Conservation (phyloP, 2,888 invertebrate genomes). For the Aleiodes leptofemur region DNA sequence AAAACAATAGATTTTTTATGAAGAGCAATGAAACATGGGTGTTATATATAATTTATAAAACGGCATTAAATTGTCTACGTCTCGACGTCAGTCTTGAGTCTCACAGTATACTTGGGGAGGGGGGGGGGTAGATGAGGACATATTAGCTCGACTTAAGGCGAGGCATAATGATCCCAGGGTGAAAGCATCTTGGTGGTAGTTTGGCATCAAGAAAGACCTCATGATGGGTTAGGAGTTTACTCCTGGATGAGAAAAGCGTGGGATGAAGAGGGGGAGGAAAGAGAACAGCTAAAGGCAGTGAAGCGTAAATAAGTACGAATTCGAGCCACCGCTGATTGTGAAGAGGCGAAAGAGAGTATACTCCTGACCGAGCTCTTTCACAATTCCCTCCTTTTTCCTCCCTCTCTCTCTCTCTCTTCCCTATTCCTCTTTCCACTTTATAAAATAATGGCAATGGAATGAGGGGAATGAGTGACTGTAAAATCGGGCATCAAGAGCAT, state of each 20-base stretch:
- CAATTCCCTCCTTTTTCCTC: too few relatives aligned
- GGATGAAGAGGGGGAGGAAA: conserved; percentile 45
- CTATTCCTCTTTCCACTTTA: conserved; percentile 48
- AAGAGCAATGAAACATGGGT: conserved; percentile 42
- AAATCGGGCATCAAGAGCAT: conserved; percentile 71
- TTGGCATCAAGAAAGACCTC: conserved; percentile 30
- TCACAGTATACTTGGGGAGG: conserved; percentile 50
- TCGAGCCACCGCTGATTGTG: conserved; percentile 70
- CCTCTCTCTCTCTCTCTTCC: neutral
- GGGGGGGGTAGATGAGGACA: conserved; percentile 61
- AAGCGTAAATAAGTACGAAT: conserved; percentile 72
- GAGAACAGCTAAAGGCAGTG: conserved; percentile 61
- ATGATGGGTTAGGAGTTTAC: conserved; percentile 12
- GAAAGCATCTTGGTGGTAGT: conserved; percentile 65
- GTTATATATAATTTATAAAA: conserved; percentile 71
- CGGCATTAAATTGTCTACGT: conserved; percentile 72
- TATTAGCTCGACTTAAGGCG: conserved; percentile 76
- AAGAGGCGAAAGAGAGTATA: conserved; percentile 57
- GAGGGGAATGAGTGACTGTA: conserved; percentile 62
- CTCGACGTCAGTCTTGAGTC: conserved; percentile 56
- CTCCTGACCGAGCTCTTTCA: conserved; percentile 40
- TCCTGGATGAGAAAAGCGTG: conserved; percentile 43
- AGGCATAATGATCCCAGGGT: conserved; percentile 71
- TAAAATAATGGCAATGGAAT: conserved; percentile 62
- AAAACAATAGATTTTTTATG: neutral